A percentile compares a stretch with the other conserved stretches of the same genome.
These are phyloP conservation scores for Conger conger DNA, from an alignment of 2,113 vertebrate species.

Conservation along the genomic window DNA sequence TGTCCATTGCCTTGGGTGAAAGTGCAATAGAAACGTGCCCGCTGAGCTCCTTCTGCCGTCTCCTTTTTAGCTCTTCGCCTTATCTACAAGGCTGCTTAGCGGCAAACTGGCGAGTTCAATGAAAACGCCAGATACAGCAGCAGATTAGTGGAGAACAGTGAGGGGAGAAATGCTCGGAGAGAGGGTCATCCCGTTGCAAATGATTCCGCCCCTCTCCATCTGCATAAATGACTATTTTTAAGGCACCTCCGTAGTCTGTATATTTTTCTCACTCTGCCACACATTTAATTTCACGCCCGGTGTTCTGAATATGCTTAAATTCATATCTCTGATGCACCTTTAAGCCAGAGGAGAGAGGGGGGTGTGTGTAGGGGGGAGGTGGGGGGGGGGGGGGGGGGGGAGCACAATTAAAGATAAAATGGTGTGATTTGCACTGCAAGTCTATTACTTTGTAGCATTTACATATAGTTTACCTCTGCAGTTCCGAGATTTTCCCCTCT, in stretches of 20 bases:
- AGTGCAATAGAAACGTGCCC: constrained; percentile 99
- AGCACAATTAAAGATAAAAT: constrained; percentile 99
- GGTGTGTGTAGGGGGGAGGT: neutral
- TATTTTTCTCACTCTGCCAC: constrained; percentile 99
- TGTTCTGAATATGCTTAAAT: constrained; percentile 99
- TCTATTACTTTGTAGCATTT: constrained; percentile 99
- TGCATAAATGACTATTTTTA: constrained; percentile 99
- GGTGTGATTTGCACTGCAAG: constrained; percentile 99
- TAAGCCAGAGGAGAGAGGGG: constrained; percentile 91
- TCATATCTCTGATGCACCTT: constrained; percentile 99
- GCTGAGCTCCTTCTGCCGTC: constrained; percentile 97
- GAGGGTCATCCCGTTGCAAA: constrained; percentile 99
- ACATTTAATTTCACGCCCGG: constrained; percentile 99
- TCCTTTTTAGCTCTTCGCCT: constrained; percentile 93
- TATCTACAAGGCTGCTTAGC: constrained; percentile 99
- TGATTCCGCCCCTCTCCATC: constrained; percentile 99
- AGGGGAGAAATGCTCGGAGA: constrained; percentile 96
- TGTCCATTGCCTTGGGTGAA: constrained; percentile 99
- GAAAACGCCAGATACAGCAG: constrained; percentile 99
- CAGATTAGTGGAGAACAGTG: constrained; percentile 99
- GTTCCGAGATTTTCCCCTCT: constrained; percentile 85
- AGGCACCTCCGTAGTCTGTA: constrained; percentile 99
- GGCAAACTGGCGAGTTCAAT: constrained; percentile 99
- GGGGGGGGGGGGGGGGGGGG: constrained; percentile 23
- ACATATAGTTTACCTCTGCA: constrained; percentile 99